Evolutionary conservation across 2,888 invertebrate species (phyloP).

Genomic region (Maniola hyperantus): DNA sequence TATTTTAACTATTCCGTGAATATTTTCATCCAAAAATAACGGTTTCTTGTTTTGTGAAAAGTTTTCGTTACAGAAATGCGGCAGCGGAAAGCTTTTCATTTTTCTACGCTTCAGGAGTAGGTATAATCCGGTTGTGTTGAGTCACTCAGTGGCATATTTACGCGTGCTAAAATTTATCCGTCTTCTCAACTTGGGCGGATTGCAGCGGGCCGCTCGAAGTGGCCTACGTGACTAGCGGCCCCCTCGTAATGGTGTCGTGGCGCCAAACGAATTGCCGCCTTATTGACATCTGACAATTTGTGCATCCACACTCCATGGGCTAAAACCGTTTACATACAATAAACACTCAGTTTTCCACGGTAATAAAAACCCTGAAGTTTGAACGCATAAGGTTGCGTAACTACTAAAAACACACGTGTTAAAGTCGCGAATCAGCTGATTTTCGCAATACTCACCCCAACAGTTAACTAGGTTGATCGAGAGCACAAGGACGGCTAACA

Average conservation of each 20-base stretch:
- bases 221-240: slow-evolving; percentile 80
- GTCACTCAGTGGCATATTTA: slow-evolving; percentile 24
- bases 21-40: no score
- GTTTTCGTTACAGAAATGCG: slow-evolving; percentile 19
- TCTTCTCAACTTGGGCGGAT: slow-evolving; percentile 56
- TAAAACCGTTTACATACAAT: slow-evolving; percentile 25
- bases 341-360: slow-evolving; percentile 21
- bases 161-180: slow-evolving; percentile 39
- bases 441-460: slow-evolving; percentile 71
- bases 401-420: slow-evolving; percentile 68
- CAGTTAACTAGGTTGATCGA: slow-evolving; percentile 58
- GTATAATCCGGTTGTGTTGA: slow-evolving; percentile 34
- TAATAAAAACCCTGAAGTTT: slow-evolving; percentile 24
- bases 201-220: slow-evolving; percentile 54
- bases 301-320: slow-evolving; percentile 37
- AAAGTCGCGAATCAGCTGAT: slow-evolving; percentile 69
- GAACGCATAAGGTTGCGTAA: slow-evolving; percentile 63
- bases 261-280: slow-evolving; percentile 77
- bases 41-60: background rate
- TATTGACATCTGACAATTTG: slow-evolving; percentile 69
- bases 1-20: no score
- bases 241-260: slow-evolving; percentile 72
- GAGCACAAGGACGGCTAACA: slow-evolving; percentile 58
- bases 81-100: slow-evolving; percentile 33
- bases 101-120: slow-evolving; percentile 40